Conservation (phyloP, 1,140 invertebrate genomes). For the Parasteatoda tepidariorum region DNA sequence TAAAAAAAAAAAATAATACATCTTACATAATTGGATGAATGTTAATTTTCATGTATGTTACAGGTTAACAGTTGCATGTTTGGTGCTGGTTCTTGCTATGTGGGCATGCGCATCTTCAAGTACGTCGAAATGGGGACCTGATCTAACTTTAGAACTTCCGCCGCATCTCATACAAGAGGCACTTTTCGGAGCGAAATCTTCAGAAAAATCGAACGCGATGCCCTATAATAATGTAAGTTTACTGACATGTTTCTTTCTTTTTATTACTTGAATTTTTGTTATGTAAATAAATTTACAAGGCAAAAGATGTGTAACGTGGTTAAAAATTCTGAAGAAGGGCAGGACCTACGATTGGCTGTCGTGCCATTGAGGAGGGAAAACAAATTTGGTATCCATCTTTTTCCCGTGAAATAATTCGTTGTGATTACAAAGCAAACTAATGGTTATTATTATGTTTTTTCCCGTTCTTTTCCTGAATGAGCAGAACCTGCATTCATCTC, state of each 20-base stretch:
- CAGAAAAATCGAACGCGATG: background rate
- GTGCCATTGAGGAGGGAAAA: too few relatives aligned
- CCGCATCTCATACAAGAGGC: conserved; percentile 40
- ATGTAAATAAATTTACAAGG: background rate
- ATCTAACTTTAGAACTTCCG: conserved; percentile 39
- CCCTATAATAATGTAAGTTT: background rate
- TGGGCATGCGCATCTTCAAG: conserved; percentile 36
- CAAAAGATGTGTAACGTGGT: background rate
- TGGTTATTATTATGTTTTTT: too few relatives aligned
- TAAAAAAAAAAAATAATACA: too few relatives aligned
- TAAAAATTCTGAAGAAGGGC: background rate
- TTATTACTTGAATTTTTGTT: background rate
- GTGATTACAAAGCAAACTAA: too few relatives aligned
- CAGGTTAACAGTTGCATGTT: conserved; percentile 23
- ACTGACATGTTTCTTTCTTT: background rate
- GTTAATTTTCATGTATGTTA: background rate
- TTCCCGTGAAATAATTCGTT: too few relatives aligned
- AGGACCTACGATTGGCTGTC: background rate
- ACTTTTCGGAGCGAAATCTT: background rate
- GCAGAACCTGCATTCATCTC: too few relatives aligned
- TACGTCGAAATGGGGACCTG: conserved; percentile 38
- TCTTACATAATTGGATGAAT: too few relatives aligned
- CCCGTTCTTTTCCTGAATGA: too few relatives aligned
- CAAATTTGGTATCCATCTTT: too few relatives aligned
- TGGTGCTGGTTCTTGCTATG: conserved; percentile 41